phyloP scores from a whole-genome alignment of 2,888 invertebrate genomes.

The Drosophila testacea region DNA sequence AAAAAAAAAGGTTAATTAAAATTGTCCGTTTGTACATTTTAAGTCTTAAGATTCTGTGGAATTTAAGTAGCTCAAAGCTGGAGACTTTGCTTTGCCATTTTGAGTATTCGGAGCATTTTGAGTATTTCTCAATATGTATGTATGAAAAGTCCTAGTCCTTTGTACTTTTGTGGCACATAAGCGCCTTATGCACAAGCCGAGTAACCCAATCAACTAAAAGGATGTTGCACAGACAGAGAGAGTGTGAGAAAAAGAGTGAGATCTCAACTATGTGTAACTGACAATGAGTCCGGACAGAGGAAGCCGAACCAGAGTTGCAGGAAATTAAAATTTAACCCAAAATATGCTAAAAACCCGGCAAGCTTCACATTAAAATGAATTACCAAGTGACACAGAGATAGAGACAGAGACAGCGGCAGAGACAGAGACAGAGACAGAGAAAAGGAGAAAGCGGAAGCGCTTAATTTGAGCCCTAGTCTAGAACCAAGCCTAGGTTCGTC shows the following conservation, averaged over 20 bases:
- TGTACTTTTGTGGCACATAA: constrained; percentile 26
- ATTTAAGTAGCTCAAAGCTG: constrained; percentile 18
- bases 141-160: constrained; percentile 14
- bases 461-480: constrained; percentile 62
- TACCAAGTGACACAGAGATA: constrained; percentile 35
- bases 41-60: constrained; percentile 21
- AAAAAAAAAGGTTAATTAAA: constrained; percentile 57
- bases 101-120: constrained; percentile 12
- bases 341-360: constrained; percentile 41
- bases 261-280: constrained; percentile 20
- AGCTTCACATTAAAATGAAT: constrained; percentile 58
- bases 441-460: constrained; percentile 53
- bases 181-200: constrained; percentile 35
- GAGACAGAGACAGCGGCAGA: neutral
- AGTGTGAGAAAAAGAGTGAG: neutral
- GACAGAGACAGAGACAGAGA: neutral
- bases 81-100: constrained; percentile 13
- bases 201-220: constrained; percentile 55
- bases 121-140: constrained; percentile 28
- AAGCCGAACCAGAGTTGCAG: constrained; percentile 71
- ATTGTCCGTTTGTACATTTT: constrained; percentile 27
- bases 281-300: constrained; percentile 40
- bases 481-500: constrained; percentile 10
- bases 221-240: constrained; percentile 1
- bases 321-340: constrained; percentile 76